Conservation (phyloP, 35 echinoderm and acorn worm genomes). For the Patiria miniata region DNA sequence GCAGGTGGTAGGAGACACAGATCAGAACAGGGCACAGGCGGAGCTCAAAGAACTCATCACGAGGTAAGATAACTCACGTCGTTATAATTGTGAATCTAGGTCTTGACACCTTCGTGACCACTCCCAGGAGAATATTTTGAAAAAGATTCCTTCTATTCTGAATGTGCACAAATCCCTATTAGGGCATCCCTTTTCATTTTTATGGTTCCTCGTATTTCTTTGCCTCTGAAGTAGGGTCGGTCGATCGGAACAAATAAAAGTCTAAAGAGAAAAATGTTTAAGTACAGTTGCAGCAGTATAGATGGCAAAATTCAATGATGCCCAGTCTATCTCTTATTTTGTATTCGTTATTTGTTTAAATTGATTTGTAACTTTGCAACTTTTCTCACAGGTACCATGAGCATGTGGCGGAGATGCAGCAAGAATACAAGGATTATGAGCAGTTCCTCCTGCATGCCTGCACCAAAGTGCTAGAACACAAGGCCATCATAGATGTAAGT, state of each 20-base stretch:
- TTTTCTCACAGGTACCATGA: constrained; percentile 55
- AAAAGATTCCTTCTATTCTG: too few relatives aligned
- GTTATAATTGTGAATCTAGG: neutral
- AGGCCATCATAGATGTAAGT: constrained; percentile 69
- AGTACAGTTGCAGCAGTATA: too few relatives aligned
- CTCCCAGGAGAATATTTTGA: neutral
- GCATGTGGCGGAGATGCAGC: constrained; percentile 37
- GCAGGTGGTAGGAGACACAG: constrained; percentile 16
- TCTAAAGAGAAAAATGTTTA: too few relatives aligned
- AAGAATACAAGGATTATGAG: constrained; percentile 70
- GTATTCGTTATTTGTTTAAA: neutral
- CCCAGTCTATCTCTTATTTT: too few relatives aligned
- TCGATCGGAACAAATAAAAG: too few relatives aligned
- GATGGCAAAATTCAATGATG: too few relatives aligned
- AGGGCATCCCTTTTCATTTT: too few relatives aligned
- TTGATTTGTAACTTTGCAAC: neutral
- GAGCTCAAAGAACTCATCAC: constrained; percentile 5
- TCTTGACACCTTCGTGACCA: neutral
- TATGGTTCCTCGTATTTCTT: too few relatives aligned
- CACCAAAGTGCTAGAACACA: constrained; percentile 70
- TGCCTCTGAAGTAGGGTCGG: too few relatives aligned
- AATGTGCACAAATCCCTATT: too few relatives aligned
- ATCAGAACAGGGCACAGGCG: constrained; percentile 21
- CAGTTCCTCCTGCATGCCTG: constrained; percentile 56
- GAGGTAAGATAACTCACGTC: neutral